A percentile compares a stretch with the other conserved stretches of the same genome.
phyloP scores from a whole-genome alignment of 2,797 vertebrate species.

The Orientallactaga sibirica region DNA sequence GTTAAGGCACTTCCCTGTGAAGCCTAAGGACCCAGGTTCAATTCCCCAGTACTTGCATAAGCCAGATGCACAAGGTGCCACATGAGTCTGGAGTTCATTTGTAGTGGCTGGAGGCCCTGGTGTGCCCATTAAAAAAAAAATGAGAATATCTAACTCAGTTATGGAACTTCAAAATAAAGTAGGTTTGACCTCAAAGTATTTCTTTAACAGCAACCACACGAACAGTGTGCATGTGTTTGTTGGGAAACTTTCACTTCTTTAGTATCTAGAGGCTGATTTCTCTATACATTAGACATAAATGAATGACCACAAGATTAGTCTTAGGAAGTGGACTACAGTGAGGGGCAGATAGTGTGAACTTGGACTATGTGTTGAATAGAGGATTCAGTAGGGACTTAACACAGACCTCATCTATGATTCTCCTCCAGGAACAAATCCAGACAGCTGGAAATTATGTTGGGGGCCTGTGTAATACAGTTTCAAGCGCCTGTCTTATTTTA shows the following conservation, averaged over 20 bases:
- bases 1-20: too few species aligned
- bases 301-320: neutral
- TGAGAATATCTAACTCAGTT: neutral
- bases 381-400: constrained; percentile 64
- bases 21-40: too few species aligned
- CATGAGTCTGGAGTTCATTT: too few species aligned
- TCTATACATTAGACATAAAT: constrained; percentile 48
- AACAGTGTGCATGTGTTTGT: neutral
- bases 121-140: neutral
- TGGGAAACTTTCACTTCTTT: constrained; percentile 26
- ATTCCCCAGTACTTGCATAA: too few species aligned
- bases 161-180: neutral
- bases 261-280: constrained; percentile 39
- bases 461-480: constrained; percentile 61
- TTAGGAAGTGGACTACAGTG: constrained; percentile 12
- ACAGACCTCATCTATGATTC: constrained; percentile 63
- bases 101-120: too few species aligned
- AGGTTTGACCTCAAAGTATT: neutral
- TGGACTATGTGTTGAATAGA: constrained; percentile 45
- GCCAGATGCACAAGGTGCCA: too few species aligned
- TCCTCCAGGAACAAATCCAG: constrained; percentile 74
- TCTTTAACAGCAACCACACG: neutral
- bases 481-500: neutral
- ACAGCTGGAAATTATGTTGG: constrained; percentile 70
- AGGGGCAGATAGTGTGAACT: constrained; percentile 15